Percentiles rank a stretch among this genome's conserved stretches.
These are phyloP conservation scores for Eudyptes chrysolophus DNA, from an alignment of 2,113 vertebrate genomes.

Conservation along the genomic window DNA sequence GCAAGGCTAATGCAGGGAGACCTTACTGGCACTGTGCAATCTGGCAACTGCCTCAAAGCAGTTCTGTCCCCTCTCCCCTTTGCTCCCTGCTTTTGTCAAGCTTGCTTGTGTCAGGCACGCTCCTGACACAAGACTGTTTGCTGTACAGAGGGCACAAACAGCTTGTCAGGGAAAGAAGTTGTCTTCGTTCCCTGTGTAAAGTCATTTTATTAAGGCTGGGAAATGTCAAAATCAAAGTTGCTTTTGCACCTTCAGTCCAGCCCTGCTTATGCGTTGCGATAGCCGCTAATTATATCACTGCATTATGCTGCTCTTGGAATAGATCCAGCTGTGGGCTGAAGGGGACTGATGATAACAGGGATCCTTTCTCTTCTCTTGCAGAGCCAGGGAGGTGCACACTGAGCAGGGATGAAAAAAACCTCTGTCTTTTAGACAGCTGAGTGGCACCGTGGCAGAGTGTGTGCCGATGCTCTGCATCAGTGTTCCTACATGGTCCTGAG, in stretches of 20 bases:
- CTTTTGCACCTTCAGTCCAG: background rate
- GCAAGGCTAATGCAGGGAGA: background rate
- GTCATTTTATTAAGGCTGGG: background rate
- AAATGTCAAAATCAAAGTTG: background rate
- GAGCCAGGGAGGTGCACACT: background rate
- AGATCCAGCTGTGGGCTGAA: background rate
- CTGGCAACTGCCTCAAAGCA: background rate
- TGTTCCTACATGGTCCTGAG: background rate
- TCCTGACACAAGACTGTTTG: constrained; percentile 2
- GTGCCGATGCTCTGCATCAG: background rate
- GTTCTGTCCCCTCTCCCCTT: background rate
- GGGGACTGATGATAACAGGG: background rate
- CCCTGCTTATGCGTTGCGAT: background rate
- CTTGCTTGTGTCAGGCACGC: background rate
- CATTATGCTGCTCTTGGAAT: background rate
- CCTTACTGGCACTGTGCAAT: background rate
- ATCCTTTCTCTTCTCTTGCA: background rate
- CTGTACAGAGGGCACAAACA: background rate
- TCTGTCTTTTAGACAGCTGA: background rate
- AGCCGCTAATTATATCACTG: rapidly evolving
- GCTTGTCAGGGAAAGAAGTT: background rate
- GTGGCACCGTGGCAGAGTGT: background rate
- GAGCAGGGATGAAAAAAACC: background rate
- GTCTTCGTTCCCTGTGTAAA: background rate
- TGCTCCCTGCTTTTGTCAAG: constrained; percentile 3